Conservation (phyloP, 2,113 vertebrate species). For the Struthio camelus region DNA sequence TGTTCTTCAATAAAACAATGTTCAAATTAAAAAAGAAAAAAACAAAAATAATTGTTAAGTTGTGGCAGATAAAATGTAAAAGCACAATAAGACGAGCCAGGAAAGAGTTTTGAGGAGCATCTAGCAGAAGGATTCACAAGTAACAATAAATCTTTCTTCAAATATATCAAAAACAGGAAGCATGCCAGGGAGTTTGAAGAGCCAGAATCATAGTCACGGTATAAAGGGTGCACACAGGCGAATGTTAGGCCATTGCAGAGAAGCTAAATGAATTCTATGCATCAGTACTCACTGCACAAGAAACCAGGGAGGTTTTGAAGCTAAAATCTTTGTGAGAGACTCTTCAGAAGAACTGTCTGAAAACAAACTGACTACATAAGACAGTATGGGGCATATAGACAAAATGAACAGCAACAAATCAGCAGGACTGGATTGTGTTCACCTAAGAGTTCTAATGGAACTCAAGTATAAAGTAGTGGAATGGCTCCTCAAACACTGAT, state of each 20-base stretch:
- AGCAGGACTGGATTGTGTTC: not conserved
- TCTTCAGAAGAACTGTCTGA: not conserved
- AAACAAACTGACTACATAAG: not conserved
- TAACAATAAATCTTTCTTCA: not conserved
- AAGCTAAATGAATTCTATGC: not conserved
- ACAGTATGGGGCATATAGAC: not conserved
- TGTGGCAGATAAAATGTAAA: not conserved
- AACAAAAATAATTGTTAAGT: too few relatives aligned
- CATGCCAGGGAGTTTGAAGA: not conserved
- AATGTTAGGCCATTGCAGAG: not conserved
- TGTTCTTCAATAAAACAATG: not conserved
- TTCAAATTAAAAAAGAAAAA: not conserved
- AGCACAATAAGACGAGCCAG: not conserved
- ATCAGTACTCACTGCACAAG: not conserved
- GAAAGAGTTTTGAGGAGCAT: not conserved
- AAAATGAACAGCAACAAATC: not conserved
- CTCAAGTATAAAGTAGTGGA: not conserved
- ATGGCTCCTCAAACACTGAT: not conserved
- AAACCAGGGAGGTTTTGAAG: not conserved
- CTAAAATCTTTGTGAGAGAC: not conserved
- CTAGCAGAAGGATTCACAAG: not conserved
- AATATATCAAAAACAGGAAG: not conserved
- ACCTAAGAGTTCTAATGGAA: not conserved
- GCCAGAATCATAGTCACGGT: accelerated
- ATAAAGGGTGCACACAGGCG: not conserved